These are phyloP conservation scores for Cebidichthys violaceus DNA, from an alignment of 2,113 vertebrate genomes.

Conservation along the genomic window DNA sequence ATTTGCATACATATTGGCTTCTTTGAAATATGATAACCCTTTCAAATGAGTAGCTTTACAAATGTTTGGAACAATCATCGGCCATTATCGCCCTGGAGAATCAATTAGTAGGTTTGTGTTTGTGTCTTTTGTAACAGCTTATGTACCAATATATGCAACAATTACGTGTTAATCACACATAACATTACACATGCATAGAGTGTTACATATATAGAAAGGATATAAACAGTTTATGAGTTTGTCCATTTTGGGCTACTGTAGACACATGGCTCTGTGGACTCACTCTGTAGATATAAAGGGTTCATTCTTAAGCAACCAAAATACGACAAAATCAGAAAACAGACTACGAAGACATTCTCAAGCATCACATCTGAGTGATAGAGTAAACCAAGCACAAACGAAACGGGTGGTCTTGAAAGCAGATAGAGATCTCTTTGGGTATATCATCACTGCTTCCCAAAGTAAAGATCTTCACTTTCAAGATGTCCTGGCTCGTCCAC, in stretches of 20 bases:
- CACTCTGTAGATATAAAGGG: not conserved
- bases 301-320: not conserved
- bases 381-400: not conserved
- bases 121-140: not conserved
- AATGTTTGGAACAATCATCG: not conserved
- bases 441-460: not conserved
- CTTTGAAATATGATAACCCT: not conserved
- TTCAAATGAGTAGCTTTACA: not conserved
- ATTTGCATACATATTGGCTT: not conserved
- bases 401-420: not conserved
- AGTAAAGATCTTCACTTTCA: not conserved
- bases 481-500: not conserved
- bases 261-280: not conserved
- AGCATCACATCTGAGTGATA: not conserved
- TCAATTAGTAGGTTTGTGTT: not conserved
- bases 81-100: not conserved
- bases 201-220: not conserved
- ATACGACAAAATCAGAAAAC: not conserved
- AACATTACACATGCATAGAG: not conserved
- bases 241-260: not conserved
- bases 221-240: not conserved
- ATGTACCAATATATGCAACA: not conserved
- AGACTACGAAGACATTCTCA: not conserved
- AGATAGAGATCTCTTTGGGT: not conserved
- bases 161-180: not conserved